Base-by-base conservation (phyloP, 2,797 vertebrate species). In the Tenualosa ilisha region DNA sequence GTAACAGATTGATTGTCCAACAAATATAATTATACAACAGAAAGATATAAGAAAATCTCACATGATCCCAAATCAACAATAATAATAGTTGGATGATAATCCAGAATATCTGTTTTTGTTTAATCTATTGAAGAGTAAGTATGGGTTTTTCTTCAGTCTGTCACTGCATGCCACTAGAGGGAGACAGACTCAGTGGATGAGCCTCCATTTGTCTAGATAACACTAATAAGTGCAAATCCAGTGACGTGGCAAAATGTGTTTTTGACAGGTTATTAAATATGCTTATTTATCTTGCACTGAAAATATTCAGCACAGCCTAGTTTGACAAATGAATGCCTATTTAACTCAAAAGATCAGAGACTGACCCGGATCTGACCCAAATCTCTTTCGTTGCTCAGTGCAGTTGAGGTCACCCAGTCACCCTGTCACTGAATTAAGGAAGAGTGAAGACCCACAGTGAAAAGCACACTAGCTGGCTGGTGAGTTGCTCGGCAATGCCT, bases 201-300 rank as follows among this genome's bases (percentile, higher is more conserved):
- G 17, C 20, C 15, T 46, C 40, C 0, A 40, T 75, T 40, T 75
- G 15, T 40, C 13, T 43, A 20, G 37, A 79, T 46, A 40, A 46
- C 72, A 43, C 11, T 72, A 72, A 72, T 37, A n/a, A 68, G 63
- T 26, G 37, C 68, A 75, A 43, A 75, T 31, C 68, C 15, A 20
- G 31, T 40, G 68, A 15, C 31, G 31, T 17, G 68, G 12, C 68
- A 75, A 20, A 75, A 40, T 40, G 24, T 40, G 68, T 75, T 3
- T 40, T 75, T 75, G 68, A 43, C 37, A 79, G 37, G 7, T 46
- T 20, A n/a, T 79, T 79, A 8, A 79, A 79, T 79, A 79, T 75
- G 31, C 68, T 40, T 20, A 13, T 75, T 75, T n/a, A 17, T 75
- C 68, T 31, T 75, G 68, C 68, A 43, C 15, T 40, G 15, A 17